Percentiles rank a stretch among this genome's conserved stretches.
Evolutionary conservation across 1,140 invertebrate species (phyloP).

Genomic region (Hydropsyche tenuis): DNA sequence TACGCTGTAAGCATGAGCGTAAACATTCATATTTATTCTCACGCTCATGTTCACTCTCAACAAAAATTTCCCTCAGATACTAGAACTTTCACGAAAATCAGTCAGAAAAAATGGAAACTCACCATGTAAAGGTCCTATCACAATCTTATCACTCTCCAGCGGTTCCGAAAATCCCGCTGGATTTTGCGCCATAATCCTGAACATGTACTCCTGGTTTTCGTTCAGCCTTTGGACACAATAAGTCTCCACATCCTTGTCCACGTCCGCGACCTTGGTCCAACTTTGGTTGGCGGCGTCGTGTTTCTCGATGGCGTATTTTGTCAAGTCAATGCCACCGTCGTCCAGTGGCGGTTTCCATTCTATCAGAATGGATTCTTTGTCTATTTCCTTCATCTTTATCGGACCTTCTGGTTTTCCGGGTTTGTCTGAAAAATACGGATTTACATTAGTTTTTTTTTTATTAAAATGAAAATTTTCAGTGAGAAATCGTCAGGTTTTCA

Average conservation of each 20-base stretch:
- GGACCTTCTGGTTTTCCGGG: constrained; percentile 82
- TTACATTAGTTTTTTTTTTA: not conserved
- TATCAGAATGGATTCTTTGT: constrained; percentile 73
- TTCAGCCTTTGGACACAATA: constrained; percentile 79
- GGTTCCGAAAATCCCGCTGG: constrained; percentile 79
- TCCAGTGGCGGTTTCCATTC: constrained; percentile 83
- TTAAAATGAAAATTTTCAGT: not conserved
- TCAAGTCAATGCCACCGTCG: constrained; percentile 80
- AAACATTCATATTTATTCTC: no score
- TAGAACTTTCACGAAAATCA: no score
- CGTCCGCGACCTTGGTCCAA: constrained; percentile 80
- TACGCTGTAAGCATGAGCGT: no score
- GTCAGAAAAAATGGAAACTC: no score
- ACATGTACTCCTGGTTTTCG: constrained; percentile 82
- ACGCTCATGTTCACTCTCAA: no score
- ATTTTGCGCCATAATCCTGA: constrained; percentile 84
- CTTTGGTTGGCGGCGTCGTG: constrained; percentile 71
- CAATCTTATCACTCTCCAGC: constrained; percentile 72
- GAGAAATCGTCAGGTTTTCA: not conserved
- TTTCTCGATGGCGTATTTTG: constrained; percentile 82
- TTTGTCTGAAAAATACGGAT: constrained; percentile 67
- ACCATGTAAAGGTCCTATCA: constrained; percentile 70
- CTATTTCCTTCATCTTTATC: constrained; percentile 75
- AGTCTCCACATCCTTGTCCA: constrained; percentile 72
- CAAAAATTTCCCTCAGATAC: no score